Percentiles rank a stretch among this genome's conserved stretches.
phyloP scores from a whole-genome alignment of 1,140 invertebrate genomes.

The Muscidifurax raptorellus region DNA sequence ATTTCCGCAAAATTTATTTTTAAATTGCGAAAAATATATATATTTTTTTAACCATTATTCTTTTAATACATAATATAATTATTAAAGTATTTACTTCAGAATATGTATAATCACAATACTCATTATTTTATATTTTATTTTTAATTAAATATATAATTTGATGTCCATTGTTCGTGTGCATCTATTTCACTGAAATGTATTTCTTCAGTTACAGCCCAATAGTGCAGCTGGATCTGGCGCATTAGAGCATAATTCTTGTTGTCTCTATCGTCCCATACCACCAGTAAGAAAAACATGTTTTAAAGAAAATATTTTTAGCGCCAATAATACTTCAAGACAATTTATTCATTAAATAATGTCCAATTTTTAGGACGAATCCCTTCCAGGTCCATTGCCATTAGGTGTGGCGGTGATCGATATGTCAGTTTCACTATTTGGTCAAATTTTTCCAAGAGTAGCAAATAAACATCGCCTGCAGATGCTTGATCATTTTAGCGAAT shows the following conservation, averaged over 20 bases:
- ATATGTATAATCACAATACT: constrained; percentile 44
- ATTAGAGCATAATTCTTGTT: constrained; percentile 96
- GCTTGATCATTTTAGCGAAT: constrained; percentile 97
- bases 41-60: neutral
- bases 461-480: constrained; percentile 98
- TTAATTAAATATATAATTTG: constrained; percentile 45
- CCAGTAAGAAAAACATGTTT: constrained; percentile 70
- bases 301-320: no score
- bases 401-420: constrained; percentile 98
- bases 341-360: neutral
- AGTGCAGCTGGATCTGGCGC: constrained; percentile 96
- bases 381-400: constrained; percentile 92
- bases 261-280: constrained; percentile 85
- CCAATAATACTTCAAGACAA: no score
- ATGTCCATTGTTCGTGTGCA: constrained; percentile 17
- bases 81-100: neutral
- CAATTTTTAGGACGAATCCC: constrained; percentile 76
- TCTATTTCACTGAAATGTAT: constrained; percentile 34
- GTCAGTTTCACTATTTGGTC: constrained; percentile 93
- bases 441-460: constrained; percentile 94
- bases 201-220: constrained; percentile 87
- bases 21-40: neutral
- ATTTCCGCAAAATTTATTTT: constrained; percentile 28
- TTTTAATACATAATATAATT: neutral
- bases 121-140: constrained; percentile 54